phyloP scores from a whole-genome alignment of 2,888 invertebrate genomes.

The Norana najaformis region DNA sequence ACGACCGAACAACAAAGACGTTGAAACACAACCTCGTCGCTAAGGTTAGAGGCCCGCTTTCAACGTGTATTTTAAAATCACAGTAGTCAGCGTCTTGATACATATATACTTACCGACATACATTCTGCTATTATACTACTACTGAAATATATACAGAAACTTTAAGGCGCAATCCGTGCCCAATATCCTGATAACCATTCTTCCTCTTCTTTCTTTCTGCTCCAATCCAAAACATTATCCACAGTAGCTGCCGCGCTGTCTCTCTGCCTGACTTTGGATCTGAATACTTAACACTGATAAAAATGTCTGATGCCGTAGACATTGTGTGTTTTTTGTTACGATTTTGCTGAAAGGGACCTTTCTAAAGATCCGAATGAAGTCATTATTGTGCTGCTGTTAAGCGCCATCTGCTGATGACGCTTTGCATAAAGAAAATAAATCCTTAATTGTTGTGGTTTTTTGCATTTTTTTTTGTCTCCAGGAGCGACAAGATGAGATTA shows the following conservation, averaged over 20 bases:
- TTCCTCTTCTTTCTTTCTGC: too few relatives aligned
- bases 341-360: neutral
- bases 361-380: neutral
- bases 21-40: neutral
- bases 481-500: neutral
- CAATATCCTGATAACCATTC: too few relatives aligned
- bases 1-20: neutral
- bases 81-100: neutral
- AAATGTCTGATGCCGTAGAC: neutral
- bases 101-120: neutral
- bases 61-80: neutral
- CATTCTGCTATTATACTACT: too few relatives aligned
- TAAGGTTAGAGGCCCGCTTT: neutral
- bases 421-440: neutral
- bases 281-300: neutral
- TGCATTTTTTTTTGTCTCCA: neutral
- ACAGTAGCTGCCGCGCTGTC: too few relatives aligned
- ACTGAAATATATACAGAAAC: too few relatives aligned
- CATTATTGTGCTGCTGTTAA: too few relatives aligned
- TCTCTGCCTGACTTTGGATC: too few relatives aligned
- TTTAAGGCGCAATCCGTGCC: too few relatives aligned
- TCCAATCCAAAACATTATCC: too few relatives aligned
- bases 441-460: neutral
- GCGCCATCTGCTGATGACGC: neutral
- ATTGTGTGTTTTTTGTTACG: neutral